Base-by-base conservation (phyloP, 2,113 vertebrate genomes). In the Xenopus borealis region DNA sequence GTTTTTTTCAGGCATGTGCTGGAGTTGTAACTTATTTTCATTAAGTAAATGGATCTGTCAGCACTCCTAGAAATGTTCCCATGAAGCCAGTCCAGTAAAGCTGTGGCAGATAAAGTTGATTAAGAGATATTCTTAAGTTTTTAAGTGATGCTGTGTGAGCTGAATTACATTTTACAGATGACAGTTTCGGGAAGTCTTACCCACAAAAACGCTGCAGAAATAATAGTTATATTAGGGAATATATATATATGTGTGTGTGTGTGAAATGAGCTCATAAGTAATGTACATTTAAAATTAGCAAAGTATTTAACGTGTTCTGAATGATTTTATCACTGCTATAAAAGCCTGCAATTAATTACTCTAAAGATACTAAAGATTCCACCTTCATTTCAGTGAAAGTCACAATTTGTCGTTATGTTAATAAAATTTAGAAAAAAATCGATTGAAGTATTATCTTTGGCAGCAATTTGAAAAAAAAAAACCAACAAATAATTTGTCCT, bases 61-160 rank as follows among this genome's bases (percentile, higher is more conserved):
- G 90, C 89, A 88, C 85, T 91, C 90, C 78, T 71, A 86, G 89
- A n/a, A 87, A 81, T 89, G 89, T 84, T 86, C 90, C 87, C 85
- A 87, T 91, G 91, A 91, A 90, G 88, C 88, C 91, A 88, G 91
- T 83, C 86, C 82, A 83, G 87, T 87, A 89, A 86, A 91, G 90
- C 87, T 85, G 88, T 85, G 17, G 1, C 85, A 86, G 87, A 86
- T 91, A 86, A 85, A 90, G 87, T 91, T 92, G 91, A 92, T 91
- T 92, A 91, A 89, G 88, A 85, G 87, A 89, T 81, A 86, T 78
- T 79, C 79, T 27, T 76, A 82, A 67, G 78, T 89, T 91, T 90
- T 85, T 86, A 89, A 89, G 86, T 80, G 77, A 86, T 86, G 82
- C 82, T 79, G 72, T 85, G 80, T 81, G 79, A 84, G 80, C 83